These are phyloP conservation scores for Coranthus polyacanthus DNA, from an alignment of 2,797 vertebrate species.

Conservation along the genomic window DNA sequence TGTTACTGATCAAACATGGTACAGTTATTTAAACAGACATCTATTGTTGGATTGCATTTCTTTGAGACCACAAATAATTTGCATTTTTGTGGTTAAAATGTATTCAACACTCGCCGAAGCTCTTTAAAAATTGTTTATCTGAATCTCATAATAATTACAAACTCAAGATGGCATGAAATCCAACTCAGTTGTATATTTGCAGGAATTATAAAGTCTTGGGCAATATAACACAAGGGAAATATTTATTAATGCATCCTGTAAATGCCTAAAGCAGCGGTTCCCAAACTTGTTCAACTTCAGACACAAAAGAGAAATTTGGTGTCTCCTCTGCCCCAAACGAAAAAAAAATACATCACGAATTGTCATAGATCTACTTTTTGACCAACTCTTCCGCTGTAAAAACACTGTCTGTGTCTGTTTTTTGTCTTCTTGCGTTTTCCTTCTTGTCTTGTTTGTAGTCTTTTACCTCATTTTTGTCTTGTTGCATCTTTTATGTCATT, in stretches of 20 bases:
- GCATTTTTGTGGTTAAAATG: conserved; percentile 28
- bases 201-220: conserved; percentile 13
- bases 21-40: conserved; percentile 10
- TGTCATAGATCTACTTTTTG: too few relatives aligned
- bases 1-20: neutral
- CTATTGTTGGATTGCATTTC: conserved; percentile 10
- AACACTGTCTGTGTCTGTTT: too few relatives aligned
- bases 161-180: conserved; percentile 18
- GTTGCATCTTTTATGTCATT: too few relatives aligned
- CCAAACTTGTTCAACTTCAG: too few relatives aligned
- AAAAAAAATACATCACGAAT: too few relatives aligned
- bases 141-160: conserved; percentile 25
- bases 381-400: too few relatives aligned
- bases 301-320: too few relatives aligned
- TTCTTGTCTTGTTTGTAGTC: too few relatives aligned
- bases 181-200: conserved; percentile 2
- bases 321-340: too few relatives aligned
- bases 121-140: neutral
- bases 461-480: too few relatives aligned
- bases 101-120: conserved; percentile 37
- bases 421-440: too few relatives aligned
- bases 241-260: conserved; percentile 11
- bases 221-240: conserved; percentile 2
- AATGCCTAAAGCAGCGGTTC: too few relatives aligned
- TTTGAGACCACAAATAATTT: conserved; percentile 39